Base-by-base conservation (phyloP, 1,140 invertebrate species). In the Ganaspis sp. region DNA sequence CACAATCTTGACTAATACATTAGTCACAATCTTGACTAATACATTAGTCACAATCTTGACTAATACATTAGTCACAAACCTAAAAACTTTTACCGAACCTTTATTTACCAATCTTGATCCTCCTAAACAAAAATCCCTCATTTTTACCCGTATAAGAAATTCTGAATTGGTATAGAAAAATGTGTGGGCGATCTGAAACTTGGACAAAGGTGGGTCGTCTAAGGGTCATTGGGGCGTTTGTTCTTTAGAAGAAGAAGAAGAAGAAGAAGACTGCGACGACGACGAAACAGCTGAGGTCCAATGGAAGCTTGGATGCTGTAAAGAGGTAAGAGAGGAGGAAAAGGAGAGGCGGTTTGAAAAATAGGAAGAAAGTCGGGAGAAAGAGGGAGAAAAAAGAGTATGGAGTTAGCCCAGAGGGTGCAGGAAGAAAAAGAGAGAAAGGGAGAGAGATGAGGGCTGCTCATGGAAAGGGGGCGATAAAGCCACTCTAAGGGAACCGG, bases 381-480 rank as follows among this genome's bases (percentile, higher is more conserved):
- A 34, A 75, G 73, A 78, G 37, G 72, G 17, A 74, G 69, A 80
- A 54, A 40, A 37, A 69, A 64, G 23, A 45, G 29, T 38, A 40
- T 1, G 45, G 38, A 40, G 12, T 21, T 42, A 2, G 12, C 4
- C 29, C 4, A 8, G 42, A 71, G 72, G 78, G 75, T 72, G 42
- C 71, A 17, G 40, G 45, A 81, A 12, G 53, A 76, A 53, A 69
- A 17, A 78, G 72, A 75, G 75, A 77, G 34, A 76, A 38, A 75
- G 71, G 58, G 72, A 77, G 75, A 77, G 75, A 53, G 81, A 79
- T 69, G 78, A 81, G 82, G 83, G 81, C 78, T 86, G 82, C 78
- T 83, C 80, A 78, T 82, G 83, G 84, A 88, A 86, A 86, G 84
- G 87, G 80, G 86, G 84, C 83, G 86, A 88, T 87, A 90, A 89